A percentile compares a stretch with the other conserved stretches of the same genome.
Conservation (phyloP, 1,140 invertebrate genomes). For the Palaemon carinicauda region DNA sequence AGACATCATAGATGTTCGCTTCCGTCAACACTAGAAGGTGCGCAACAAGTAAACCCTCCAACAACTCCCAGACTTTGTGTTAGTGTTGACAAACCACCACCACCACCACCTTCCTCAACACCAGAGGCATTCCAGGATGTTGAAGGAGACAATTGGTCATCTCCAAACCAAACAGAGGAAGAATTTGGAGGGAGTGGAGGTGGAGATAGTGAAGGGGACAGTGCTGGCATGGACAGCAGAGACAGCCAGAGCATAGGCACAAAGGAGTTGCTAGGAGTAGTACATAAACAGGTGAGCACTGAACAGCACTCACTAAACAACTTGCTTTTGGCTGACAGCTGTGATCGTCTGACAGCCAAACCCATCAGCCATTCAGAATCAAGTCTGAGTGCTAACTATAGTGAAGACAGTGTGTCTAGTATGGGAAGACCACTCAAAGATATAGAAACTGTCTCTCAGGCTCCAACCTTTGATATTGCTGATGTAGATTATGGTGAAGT, state of each 20-base stretch:
- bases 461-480: slow-evolving; percentile 49
- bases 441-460: slow-evolving; percentile 45
- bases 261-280: slow-evolving; percentile 5
- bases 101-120: slow-evolving; percentile 1
- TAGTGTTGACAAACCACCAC: neutral
- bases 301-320: slow-evolving; percentile 50
- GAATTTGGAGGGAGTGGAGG: slow-evolving; percentile 27
- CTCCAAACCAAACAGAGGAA: slow-evolving; percentile 4
- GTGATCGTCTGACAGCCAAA: slow-evolving; percentile 39
- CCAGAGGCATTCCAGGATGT: slow-evolving; percentile 13
- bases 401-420: slow-evolving; percentile 45
- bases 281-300: slow-evolving; percentile 24
- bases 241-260: slow-evolving; percentile 19
- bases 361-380: slow-evolving; percentile 35
- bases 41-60: neutral
- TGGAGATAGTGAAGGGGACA: neutral
- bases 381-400: slow-evolving; percentile 43
- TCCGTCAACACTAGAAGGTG: neutral
- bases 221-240: slow-evolving; percentile 29
- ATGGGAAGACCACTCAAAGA: slow-evolving; percentile 33
- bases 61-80: neutral
- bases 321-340: slow-evolving; percentile 44
- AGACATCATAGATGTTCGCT: neutral
- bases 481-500: slow-evolving; percentile 36
- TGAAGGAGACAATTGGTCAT: neutral